phyloP scores from a whole-genome alignment of 2,797 vertebrate genomes.

The Gambusia yucatana region DNA sequence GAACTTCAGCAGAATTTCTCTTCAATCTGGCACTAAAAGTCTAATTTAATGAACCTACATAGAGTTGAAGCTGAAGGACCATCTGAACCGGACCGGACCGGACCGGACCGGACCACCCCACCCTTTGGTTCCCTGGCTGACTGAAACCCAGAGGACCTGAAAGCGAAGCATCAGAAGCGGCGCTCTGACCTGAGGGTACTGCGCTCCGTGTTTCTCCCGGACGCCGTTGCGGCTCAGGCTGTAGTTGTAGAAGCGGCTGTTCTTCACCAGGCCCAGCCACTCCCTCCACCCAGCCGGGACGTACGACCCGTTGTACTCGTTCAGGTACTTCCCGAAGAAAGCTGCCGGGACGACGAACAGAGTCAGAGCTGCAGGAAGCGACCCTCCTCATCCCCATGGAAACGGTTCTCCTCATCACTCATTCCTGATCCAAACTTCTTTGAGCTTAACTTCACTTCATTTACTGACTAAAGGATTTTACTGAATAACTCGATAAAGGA shows the following conservation, averaged over 20 bases:
- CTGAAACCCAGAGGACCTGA: no score
- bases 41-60: neutral
- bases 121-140: neutral
- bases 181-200: conserved; percentile 86
- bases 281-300: conserved; percentile 94
- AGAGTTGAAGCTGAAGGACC: no score
- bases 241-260: conserved; percentile 98
- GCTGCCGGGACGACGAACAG: conserved; percentile 65
- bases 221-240: conserved; percentile 92
- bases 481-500: neutral
- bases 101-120: no score
- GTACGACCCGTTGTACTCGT: conserved; percentile 91
- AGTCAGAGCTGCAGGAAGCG: neutral
- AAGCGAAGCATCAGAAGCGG: no score
- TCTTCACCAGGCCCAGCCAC: conserved; percentile 95
- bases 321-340: conserved; percentile 90
- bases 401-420: neutral
- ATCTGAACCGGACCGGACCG: no score
- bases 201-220: conserved; percentile 91
- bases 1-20: neutral
- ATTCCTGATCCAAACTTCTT: neutral
- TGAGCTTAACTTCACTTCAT: neutral
- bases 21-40: neutral
- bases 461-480: neutral
- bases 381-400: neutral